These are phyloP conservation scores for Asobara japonica DNA, from an alignment of 1,140 invertebrate genomes.

Conservation along the genomic window DNA sequence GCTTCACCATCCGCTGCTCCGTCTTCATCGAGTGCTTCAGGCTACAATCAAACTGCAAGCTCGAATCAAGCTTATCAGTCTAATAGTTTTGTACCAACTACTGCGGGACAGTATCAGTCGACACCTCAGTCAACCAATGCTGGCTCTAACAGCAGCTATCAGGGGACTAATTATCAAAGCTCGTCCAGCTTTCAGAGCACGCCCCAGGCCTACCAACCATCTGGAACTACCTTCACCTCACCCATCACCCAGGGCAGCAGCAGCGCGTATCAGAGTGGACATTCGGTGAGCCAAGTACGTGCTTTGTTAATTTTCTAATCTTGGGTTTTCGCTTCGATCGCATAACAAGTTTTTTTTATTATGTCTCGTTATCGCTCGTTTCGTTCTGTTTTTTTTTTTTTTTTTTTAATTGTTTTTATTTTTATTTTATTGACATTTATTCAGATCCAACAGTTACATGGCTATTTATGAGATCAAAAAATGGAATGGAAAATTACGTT, in stretches of 20 bases:
- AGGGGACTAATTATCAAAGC: conserved; percentile 57
- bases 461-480: too few species aligned
- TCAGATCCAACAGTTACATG: too few species aligned
- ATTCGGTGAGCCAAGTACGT: conserved; percentile 62
- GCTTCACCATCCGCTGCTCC: conserved; percentile 53
- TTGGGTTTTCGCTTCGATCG: too few species aligned
- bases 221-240: conserved; percentile 60
- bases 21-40: conserved; percentile 51
- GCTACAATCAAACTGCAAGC: conserved; percentile 59
- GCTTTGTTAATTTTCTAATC: too few species aligned
- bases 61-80: conserved; percentile 57
- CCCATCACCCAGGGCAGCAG: conserved; percentile 58
- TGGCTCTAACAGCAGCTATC: conserved; percentile 58
- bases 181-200: conserved; percentile 60
- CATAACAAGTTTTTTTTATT: not conserved
- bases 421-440: too few species aligned
- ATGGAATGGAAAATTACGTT: too few species aligned
- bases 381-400: too few species aligned
- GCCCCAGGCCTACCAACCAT: conserved; percentile 61
- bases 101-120: conserved; percentile 60
- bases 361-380: too few species aligned
- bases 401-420: too few species aligned
- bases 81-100: conserved; percentile 56
- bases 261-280: conserved; percentile 59
- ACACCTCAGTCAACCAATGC: conserved; percentile 43